These are phyloP conservation scores for Casuarius casuarius DNA, from an alignment of 2,113 vertebrate species.

Conservation along the genomic window DNA sequence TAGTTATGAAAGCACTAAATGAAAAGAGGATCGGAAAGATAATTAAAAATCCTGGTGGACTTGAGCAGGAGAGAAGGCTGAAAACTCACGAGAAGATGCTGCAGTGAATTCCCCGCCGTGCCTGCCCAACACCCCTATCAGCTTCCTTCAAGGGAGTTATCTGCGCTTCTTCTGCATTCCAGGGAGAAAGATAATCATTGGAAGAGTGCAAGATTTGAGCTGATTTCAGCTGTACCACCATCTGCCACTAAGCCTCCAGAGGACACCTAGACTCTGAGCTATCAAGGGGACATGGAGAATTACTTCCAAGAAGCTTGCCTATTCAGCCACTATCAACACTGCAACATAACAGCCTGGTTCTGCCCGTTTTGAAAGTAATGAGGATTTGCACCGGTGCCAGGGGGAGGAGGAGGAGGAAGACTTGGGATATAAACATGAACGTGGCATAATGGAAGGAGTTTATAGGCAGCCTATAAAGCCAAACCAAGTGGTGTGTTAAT, in stretches of 20 bases:
- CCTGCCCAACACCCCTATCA: not conserved
- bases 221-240: conserved; percentile 53
- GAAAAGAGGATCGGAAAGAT: conserved; percentile 50
- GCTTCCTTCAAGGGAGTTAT: conserved; percentile 6
- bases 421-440: conserved; percentile 2
- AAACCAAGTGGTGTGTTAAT: conserved; percentile 49
- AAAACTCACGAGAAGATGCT: conserved; percentile 14
- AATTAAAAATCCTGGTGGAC: conserved; percentile 61
- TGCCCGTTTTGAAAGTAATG: not conserved
- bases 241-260: conserved; percentile 37
- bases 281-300: conserved; percentile 32
- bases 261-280: conserved; percentile 9
- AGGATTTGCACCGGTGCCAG: not conserved
- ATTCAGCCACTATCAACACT: not conserved
- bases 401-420: conserved; percentile 11
- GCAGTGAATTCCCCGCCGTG: conserved; percentile 18
- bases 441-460: conserved; percentile 1
- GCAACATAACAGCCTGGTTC: not conserved
- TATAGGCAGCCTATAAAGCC: conserved; percentile 13
- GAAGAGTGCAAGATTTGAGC: conserved; percentile 15
- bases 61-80: not conserved
- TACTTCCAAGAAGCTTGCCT: not conserved
- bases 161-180: not conserved
- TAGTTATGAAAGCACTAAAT: conserved; percentile 45
- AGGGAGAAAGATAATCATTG: not conserved